A percentile compares a stretch with the other conserved stretches of the same genome.
phyloP scores from a whole-genome alignment of 2,888 invertebrate species.

The Aelia acuminata region DNA sequence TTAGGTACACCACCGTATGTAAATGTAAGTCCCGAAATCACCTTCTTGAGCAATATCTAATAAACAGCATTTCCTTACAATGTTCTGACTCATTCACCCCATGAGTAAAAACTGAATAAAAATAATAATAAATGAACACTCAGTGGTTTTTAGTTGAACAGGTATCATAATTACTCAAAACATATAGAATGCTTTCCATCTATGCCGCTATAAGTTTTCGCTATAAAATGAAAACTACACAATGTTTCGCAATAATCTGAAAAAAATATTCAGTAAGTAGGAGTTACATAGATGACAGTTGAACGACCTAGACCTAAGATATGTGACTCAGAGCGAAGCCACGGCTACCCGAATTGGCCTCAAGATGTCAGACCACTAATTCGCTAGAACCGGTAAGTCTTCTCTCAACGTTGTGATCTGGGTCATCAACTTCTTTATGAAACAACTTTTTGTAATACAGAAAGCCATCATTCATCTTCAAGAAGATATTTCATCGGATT shows the following conservation, averaged over 20 bases:
- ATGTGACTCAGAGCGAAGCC: background rate
- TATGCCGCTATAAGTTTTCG: too few species aligned
- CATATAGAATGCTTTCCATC: too few species aligned
- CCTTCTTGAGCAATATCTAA: too few species aligned
- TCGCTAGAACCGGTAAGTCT: constrained; percentile 31
- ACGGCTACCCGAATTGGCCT: background rate
- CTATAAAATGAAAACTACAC: background rate
- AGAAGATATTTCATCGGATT: background rate
- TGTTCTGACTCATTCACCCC: too few species aligned
- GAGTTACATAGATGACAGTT: background rate
- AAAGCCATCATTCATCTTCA: background rate
- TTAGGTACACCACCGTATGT: too few species aligned
- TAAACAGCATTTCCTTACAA: too few species aligned
- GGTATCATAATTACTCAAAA: too few species aligned
- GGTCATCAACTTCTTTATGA: constrained; percentile 19
- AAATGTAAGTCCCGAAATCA: too few species aligned
- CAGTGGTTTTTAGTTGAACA: too few species aligned
- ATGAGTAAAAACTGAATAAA: too few species aligned
- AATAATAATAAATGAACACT: too few species aligned
- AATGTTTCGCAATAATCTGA: background rate
- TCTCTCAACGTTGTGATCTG: background rate
- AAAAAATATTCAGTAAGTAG: background rate
- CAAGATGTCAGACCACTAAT: constrained; percentile 10
- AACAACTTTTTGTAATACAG: background rate
- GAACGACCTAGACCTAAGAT: constrained; percentile 18